Conservation (phyloP, 1,140 invertebrate species). For the Brachionus angularis region DNA sequence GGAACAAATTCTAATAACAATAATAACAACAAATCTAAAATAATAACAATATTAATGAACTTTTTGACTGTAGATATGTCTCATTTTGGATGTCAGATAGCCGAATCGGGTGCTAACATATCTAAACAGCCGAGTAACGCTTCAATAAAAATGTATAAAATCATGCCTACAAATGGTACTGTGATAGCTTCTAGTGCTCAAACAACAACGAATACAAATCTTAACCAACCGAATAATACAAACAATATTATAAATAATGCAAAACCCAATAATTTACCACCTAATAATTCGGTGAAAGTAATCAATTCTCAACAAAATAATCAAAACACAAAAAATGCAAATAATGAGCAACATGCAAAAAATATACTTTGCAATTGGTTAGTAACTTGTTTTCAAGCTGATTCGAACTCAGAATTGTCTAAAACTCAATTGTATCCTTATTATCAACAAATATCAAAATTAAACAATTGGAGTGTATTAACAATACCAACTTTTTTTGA, state of each 20-base stretch:
- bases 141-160: constrained; percentile 31
- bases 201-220: neutral
- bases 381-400: constrained; percentile 40
- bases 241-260: no score
- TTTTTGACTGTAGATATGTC: constrained; percentile 15
- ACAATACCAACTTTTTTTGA: constrained; percentile 38
- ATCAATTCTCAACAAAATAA: neutral
- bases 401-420: constrained; percentile 32
- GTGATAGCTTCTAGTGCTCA: neutral
- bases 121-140: neutral
- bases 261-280: no score
- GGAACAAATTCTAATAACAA: neutral
- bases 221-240: no score
- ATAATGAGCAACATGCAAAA: constrained; percentile 25
- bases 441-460: constrained; percentile 42
- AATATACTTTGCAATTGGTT: constrained; percentile 28
- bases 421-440: constrained; percentile 42
- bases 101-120: no score
- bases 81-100: neutral
- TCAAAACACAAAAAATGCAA: constrained; percentile 12
- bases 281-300: no score
- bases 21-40: neutral
- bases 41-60: constrained; percentile 10
- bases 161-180: neutral
- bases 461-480: constrained; percentile 25